phyloP scores from a whole-genome alignment of 2,888 invertebrate species.

The Mycogona germanica region DNA sequence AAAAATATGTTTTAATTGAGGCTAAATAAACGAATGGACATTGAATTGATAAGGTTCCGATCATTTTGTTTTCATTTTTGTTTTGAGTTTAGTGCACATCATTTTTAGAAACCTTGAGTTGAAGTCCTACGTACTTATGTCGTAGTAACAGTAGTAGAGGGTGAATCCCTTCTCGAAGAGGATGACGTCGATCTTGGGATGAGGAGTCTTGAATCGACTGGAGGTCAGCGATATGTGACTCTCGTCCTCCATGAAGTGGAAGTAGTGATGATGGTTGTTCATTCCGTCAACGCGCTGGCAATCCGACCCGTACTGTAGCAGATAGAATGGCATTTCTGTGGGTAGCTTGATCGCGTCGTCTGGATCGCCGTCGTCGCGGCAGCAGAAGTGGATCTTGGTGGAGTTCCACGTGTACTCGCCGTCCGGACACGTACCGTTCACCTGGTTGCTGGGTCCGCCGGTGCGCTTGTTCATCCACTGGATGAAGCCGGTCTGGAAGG shows the following conservation, averaged over 20 bases:
- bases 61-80: too few species aligned
- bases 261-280: slow-evolving; percentile 25
- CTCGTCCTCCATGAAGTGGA: slow-evolving; percentile 26
- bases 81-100: too few species aligned
- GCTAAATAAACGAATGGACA: too few species aligned
- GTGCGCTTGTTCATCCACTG: slow-evolving; percentile 23
- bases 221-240: slow-evolving; percentile 12
- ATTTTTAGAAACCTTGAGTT: too few species aligned
- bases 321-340: slow-evolving; percentile 25
- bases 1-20: too few species aligned
- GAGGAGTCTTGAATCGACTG: slow-evolving; percentile 23
- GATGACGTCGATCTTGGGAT: slow-evolving; percentile 25
- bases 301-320: slow-evolving; percentile 25
- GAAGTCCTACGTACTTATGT: slow-evolving; percentile 25
- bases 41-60: too few species aligned
- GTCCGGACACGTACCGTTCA: slow-evolving; percentile 20
- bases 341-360: slow-evolving; percentile 25
- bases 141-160: slow-evolving; percentile 27
- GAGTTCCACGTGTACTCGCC: slow-evolving; percentile 23
- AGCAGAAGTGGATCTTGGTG: slow-evolving; percentile 27
- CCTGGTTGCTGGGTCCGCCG: slow-evolving; percentile 15
- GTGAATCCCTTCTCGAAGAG: slow-evolving; percentile 26
- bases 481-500: slow-evolving; percentile 25
- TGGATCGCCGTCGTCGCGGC: slow-evolving; percentile 26
- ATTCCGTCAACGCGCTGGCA: slow-evolving; percentile 27